Conservation (phyloP, 2,113 vertebrate genomes). For the Irena cyanogastra region DNA sequence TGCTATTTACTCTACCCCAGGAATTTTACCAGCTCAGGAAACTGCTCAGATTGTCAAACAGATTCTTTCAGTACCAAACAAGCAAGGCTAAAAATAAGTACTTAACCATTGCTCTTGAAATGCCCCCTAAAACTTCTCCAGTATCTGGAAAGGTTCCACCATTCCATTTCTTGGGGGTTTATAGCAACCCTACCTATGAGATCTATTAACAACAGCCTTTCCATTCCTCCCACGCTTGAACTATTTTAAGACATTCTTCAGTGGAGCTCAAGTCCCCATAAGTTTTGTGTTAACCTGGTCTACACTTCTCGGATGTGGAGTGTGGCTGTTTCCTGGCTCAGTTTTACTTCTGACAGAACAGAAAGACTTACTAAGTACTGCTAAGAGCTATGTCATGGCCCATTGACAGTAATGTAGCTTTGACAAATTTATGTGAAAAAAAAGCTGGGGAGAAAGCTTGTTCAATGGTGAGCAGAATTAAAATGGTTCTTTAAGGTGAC, state of each 20-base stretch:
- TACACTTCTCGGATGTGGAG: not conserved
- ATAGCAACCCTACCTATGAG: not conserved
- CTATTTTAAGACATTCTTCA: not conserved
- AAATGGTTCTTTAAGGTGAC: not conserved
- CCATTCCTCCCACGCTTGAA: not conserved
- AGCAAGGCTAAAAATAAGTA: not conserved
- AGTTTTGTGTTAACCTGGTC: not conserved
- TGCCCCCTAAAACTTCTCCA: not conserved
- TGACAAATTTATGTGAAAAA: not conserved
- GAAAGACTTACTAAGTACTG: not conserved
- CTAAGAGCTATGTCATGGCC: not conserved
- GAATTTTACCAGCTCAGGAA: not conserved
- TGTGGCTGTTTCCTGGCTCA: not conserved
- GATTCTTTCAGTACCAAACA: not conserved
- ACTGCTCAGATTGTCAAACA: not conserved
- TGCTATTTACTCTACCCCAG: not conserved
- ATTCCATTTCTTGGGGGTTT: not conserved
- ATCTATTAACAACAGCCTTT: not conserved
- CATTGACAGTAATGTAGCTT: not conserved
- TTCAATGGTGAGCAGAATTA: not conserved
- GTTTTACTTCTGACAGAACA: not conserved
- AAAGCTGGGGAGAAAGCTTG: fast-evolving
- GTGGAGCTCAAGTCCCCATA: not conserved
- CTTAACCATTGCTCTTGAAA: not conserved
- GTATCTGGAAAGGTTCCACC: not conserved